phyloP scores from a whole-genome alignment of 1,140 invertebrate genomes.

The Drosophila obscura region DNA sequence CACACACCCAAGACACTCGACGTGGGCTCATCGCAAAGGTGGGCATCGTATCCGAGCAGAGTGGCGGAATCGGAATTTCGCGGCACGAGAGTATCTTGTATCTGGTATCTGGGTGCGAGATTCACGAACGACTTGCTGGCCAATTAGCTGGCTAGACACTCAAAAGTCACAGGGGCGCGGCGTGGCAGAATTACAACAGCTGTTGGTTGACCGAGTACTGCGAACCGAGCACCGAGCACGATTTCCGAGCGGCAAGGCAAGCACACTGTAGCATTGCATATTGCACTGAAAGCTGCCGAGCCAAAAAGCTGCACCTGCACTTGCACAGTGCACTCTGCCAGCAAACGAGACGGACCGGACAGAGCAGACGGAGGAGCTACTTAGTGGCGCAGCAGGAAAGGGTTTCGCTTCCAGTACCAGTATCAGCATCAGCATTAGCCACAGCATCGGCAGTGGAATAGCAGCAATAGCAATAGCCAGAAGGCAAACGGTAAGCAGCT shows the following conservation, averaged over 20 bases:
- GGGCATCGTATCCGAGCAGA: slow-evolving; percentile 14
- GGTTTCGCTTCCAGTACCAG: slow-evolving; percentile 54
- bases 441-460: slow-evolving; percentile 23
- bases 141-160: slow-evolving; percentile 1
- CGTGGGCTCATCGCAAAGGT: slow-evolving; percentile 46
- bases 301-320: neutral
- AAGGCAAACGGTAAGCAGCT: slow-evolving; percentile 29
- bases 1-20: slow-evolving; percentile 37
- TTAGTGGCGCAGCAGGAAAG: slow-evolving; percentile 12
- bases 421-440: slow-evolving; percentile 30
- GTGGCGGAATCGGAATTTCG: slow-evolving; percentile 11
- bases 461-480: slow-evolving; percentile 43
- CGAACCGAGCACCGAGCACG: slow-evolving; percentile 9
- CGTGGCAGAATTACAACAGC: slow-evolving; percentile 31
- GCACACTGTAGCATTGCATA: no score
- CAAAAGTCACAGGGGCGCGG: neutral
- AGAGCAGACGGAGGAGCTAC: slow-evolving; percentile 12
- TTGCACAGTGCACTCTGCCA: no score
- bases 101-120: neutral
- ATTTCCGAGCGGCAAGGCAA: slow-evolving; percentile 36
- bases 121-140: no score
- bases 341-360: neutral
- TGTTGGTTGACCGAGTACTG: slow-evolving; percentile 20
- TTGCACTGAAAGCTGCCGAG: neutral
- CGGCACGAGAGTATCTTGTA: slow-evolving; percentile 22